Evolutionary conservation across 2,113 vertebrate species (phyloP).

Genomic region (Solea solea): DNA sequence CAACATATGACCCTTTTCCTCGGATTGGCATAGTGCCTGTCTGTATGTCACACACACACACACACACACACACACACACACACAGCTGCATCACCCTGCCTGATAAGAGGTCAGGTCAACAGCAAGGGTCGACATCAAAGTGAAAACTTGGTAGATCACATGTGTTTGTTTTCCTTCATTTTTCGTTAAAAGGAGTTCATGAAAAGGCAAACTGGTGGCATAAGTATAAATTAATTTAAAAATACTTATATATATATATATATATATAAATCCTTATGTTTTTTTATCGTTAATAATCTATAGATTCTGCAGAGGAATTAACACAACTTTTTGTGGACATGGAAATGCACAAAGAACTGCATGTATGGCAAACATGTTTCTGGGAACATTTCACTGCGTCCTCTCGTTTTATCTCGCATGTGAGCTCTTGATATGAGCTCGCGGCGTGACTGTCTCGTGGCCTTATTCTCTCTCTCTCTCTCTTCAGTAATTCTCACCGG

Average conservation of each 20-base stretch:
- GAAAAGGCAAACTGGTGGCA: no score
- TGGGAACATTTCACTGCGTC: neutral
- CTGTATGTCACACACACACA: neutral
- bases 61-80: conserved; percentile 16
- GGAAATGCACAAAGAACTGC: no score
- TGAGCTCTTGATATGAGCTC: neutral
- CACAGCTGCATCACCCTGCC: conserved; percentile 6
- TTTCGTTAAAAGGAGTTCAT: neutral
- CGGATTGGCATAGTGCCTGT: conserved; percentile 34
- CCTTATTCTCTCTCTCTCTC: conserved; percentile 17
- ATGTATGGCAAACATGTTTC: no score
- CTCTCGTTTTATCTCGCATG: conserved; percentile 7
- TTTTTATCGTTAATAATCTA: no score
- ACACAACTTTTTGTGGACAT: no score
- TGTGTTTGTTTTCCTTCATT: neutral
- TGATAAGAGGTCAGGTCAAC: conserved; percentile 19
- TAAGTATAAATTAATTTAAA: no score
- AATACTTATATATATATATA: no score
- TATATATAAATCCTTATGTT: no score
- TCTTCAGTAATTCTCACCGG: conserved; percentile 16
- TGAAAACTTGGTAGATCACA: neutral
- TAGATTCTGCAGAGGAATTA: no score
- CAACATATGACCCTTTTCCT: conserved; percentile 38
- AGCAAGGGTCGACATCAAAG: conserved; percentile 41
- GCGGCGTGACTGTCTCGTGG: conserved; percentile 11